These are phyloP conservation scores for Tenthredo distinguenda DNA, from an alignment of 2,888 invertebrate genomes.

Conservation along the genomic window DNA sequence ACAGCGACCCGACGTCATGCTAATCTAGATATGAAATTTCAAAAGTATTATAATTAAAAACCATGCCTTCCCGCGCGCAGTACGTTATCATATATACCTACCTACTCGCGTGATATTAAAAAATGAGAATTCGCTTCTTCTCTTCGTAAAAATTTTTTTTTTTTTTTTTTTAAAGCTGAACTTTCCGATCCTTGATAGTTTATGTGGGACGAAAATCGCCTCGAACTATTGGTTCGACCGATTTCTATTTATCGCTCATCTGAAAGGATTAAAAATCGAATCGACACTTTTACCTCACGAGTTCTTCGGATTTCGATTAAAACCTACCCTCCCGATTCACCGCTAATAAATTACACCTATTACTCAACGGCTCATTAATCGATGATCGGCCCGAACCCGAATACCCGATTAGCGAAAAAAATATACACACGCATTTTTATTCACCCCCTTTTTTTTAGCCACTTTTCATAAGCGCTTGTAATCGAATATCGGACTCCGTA, in stretches of 20 bases:
- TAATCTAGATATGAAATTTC: constrained; percentile 45
- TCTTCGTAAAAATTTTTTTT: background rate
- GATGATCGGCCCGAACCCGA: background rate
- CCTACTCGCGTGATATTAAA: constrained; percentile 26
- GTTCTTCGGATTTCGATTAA: background rate
- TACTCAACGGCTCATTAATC: background rate
- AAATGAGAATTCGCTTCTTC: background rate
- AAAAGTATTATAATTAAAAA: constrained; percentile 39
- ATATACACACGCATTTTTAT: background rate
- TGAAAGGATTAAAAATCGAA: background rate
- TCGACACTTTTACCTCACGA: background rate
- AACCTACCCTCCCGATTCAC: background rate
- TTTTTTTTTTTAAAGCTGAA: background rate
- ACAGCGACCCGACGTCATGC: constrained; percentile 38
- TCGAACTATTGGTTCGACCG: background rate
- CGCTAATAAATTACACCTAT: background rate
- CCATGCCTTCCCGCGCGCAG: constrained; percentile 1
- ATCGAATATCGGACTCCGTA: background rate
- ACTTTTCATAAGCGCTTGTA: background rate
- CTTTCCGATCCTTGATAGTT: background rate
- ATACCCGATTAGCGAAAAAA: background rate
- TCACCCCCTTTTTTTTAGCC: background rate
- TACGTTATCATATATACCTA: background rate
- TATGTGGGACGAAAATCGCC: background rate
- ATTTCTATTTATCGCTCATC: background rate